Evolutionary conservation across 2,113 vertebrate species (phyloP).

Genomic region (Anser cygnoides): DNA sequence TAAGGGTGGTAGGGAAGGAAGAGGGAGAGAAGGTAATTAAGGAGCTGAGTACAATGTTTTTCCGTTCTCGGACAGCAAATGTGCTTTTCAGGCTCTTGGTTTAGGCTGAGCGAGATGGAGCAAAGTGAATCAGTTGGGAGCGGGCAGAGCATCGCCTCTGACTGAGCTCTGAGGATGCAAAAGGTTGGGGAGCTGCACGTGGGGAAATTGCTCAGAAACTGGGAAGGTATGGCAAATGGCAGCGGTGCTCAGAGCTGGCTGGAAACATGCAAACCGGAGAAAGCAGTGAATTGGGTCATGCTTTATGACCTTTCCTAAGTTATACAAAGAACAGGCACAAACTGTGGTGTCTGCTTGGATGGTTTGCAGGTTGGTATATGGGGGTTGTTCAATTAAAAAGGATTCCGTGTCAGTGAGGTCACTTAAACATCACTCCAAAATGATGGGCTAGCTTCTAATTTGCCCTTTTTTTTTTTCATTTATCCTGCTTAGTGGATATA

Average conservation of each 20-base stretch:
- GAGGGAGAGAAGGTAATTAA: background rate
- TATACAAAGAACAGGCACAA: background rate
- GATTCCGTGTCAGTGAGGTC: background rate
- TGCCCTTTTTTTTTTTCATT: background rate
- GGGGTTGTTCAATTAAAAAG: background rate
- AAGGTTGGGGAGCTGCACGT: background rate
- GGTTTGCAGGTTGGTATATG: background rate
- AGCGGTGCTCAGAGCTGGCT: background rate
- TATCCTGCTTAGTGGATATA: background rate
- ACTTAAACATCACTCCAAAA: background rate
- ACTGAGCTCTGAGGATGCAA: rapidly evolving
- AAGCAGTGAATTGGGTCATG: background rate
- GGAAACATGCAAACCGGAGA: background rate
- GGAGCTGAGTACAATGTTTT: background rate
- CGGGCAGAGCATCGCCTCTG: rapidly evolving
- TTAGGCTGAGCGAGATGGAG: background rate
- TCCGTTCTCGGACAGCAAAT: background rate
- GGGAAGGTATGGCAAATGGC: background rate
- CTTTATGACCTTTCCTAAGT: background rate
- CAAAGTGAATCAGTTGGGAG: background rate
- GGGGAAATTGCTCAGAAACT: background rate
- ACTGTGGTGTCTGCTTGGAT: background rate
- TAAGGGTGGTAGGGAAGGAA: background rate
- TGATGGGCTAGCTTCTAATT: background rate
- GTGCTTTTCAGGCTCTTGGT: background rate